These are phyloP conservation scores for Rhadina sibilatrix DNA, from an alignment of 2,113 vertebrate genomes.

Conservation along the genomic window DNA sequence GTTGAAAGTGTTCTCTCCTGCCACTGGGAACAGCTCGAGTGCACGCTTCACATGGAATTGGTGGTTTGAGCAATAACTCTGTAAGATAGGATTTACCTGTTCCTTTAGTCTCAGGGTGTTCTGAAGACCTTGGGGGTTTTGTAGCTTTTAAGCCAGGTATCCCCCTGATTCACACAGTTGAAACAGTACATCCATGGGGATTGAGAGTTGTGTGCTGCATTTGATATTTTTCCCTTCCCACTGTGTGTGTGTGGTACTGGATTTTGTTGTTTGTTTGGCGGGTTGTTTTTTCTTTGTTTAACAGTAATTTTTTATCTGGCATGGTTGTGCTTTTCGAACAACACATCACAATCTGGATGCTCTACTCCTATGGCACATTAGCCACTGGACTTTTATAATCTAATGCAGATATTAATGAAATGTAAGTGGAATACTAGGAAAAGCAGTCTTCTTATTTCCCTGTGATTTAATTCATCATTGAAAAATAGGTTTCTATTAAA, in stretches of 20 bases:
- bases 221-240: background rate
- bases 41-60: background rate
- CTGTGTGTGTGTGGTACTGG: background rate
- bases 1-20: background rate
- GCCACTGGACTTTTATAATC: background rate
- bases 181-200: background rate
- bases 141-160: background rate
- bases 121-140: background rate
- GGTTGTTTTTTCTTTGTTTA: background rate
- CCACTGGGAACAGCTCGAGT: background rate
- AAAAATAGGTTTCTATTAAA: background rate
- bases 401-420: background rate
- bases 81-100: background rate
- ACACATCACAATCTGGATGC: too few species aligned
- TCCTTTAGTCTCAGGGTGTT: background rate
- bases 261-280: background rate
- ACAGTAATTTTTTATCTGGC: background rate
- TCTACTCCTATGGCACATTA: background rate
- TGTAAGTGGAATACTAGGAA: background rate
- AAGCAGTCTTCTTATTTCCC: background rate
- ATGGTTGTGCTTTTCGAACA: background rate
- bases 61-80: background rate
- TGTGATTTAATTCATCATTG: background rate
- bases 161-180: accelerated
- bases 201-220: background rate